A percentile compares a stretch with the other conserved stretches of the same genome.
These are phyloP conservation scores for Drosophila sp. DNA, from an alignment of 1,140 invertebrate species.

Conservation along the genomic window DNA sequence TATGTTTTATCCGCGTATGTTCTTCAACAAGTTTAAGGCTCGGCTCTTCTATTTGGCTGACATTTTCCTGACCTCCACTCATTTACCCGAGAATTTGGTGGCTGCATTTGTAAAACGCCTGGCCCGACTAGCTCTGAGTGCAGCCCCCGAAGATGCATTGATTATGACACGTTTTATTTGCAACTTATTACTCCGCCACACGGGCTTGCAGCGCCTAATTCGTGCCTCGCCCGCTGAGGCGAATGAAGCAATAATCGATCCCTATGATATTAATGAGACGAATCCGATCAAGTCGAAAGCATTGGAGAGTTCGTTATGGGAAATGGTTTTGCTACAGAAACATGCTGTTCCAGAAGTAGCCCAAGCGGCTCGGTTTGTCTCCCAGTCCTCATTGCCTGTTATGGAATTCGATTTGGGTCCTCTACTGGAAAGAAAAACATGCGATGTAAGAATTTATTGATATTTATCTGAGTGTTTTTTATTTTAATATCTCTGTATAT, in stretches of 20 bases:
- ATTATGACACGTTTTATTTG: constrained; percentile 92
- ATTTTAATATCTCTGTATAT: constrained; percentile 34
- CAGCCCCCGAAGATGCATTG: constrained; percentile 90
- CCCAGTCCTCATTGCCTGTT: constrained; percentile 85
- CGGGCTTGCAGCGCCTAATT: constrained; percentile 90
- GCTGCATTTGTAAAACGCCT: constrained; percentile 96
- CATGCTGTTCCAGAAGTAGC: constrained; percentile 90
- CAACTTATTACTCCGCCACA: constrained; percentile 94
- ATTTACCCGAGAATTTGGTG: constrained; percentile 95
- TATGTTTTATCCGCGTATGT: constrained; percentile 94
- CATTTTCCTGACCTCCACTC: constrained; percentile 95
- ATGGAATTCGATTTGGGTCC: constrained; percentile 88
- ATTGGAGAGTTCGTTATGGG: constrained; percentile 95
- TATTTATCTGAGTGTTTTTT: constrained; percentile 25
- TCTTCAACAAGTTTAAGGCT: constrained; percentile 94
- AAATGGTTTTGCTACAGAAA: constrained; percentile 90
- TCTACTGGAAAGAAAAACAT: constrained; percentile 85
- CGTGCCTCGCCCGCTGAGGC: constrained; percentile 85
- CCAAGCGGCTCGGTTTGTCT: constrained; percentile 88
- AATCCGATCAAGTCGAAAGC: constrained; percentile 91
- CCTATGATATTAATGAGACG: constrained; percentile 91
- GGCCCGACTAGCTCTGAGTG: constrained; percentile 91
- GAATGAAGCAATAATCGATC: constrained; percentile 85
- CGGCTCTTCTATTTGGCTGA: constrained; percentile 94
- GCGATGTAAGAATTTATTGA: constrained; percentile 83